Percentiles rank a stretch among this genome's conserved stretches.
phyloP scores from a whole-genome alignment of 30 jellyfish, hydroid and myxozoan species.

The Phacellophora camtschatica region DNA sequence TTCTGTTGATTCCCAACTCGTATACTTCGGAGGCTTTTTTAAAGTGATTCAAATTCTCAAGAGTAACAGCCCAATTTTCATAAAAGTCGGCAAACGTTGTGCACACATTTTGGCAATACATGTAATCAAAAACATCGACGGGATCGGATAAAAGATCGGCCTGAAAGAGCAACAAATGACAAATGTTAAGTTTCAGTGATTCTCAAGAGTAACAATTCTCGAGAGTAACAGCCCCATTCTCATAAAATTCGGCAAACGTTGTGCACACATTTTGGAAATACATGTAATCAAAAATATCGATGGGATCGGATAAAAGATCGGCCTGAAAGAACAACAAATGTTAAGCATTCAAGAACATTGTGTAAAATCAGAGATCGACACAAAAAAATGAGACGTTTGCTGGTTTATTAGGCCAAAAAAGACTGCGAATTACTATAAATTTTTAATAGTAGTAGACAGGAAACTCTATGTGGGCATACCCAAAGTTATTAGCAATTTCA shows the following conservation, averaged over 20 bases:
- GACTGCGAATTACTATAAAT: too few relatives aligned
- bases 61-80: constrained; percentile 73
- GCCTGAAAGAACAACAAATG: neutral
- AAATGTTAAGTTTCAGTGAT: too few relatives aligned
- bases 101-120: constrained; percentile 73
- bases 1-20: constrained; percentile 77
- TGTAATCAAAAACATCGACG: constrained; percentile 62
- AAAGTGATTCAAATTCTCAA: constrained; percentile 50
- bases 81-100: constrained; percentile 55
- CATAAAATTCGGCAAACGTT: constrained; percentile 57
- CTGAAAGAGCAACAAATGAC: constrained; percentile 52
- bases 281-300: constrained; percentile 73
- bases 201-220: too few relatives aligned
- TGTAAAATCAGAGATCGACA: too few relatives aligned
- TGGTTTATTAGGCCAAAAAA: too few relatives aligned
- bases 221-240: constrained; percentile 70
- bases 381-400: too few relatives aligned
- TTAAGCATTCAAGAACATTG: neutral
- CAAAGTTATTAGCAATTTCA: too few relatives aligned
- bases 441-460: too few relatives aligned
- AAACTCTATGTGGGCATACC: too few relatives aligned
- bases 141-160: constrained; percentile 74
- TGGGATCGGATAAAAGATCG: neutral
- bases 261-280: constrained; percentile 68
- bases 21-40: constrained; percentile 79